These are phyloP conservation scores for Pungitius pungitius DNA, from an alignment of 2,113 vertebrate genomes.

Conservation along the genomic window DNA sequence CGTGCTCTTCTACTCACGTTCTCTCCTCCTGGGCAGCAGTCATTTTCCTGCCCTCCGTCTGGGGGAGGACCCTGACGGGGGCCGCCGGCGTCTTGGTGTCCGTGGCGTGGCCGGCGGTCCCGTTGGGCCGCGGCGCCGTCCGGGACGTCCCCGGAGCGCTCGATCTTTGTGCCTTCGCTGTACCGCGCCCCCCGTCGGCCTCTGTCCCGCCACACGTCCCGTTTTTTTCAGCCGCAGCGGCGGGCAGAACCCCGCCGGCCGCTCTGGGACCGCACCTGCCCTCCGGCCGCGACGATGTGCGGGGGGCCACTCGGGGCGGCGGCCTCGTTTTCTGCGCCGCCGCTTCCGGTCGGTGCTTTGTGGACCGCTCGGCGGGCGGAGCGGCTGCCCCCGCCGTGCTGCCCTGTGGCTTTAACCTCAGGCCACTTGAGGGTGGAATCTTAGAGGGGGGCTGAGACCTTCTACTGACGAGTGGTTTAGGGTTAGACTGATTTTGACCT, in stretches of 20 bases:
- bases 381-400: neutral
- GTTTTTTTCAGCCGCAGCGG: slow-evolving; percentile 27
- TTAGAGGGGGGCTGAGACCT: neutral
- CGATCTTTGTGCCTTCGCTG: slow-evolving; percentile 1
- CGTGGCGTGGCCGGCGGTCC: neutral
- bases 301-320: neutral
- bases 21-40: slow-evolving; percentile 77
- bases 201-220: neutral
- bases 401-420: slow-evolving; percentile 13
- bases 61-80: slow-evolving; percentile 24
- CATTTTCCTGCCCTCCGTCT: slow-evolving; percentile 55
- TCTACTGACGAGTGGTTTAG: slow-evolving; percentile 30
- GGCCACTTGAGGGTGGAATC: neutral
- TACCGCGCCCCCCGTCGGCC: neutral
- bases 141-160: slow-evolving; percentile 17
- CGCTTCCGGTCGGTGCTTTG: neutral
- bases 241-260: fast-evolving
- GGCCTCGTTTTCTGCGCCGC: neutral
- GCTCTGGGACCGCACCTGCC: slow-evolving; percentile 2
- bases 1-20: slow-evolving; percentile 75
- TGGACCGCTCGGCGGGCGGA: neutral
- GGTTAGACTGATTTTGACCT: neutral
- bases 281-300: fast-evolving
- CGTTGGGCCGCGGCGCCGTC: slow-evolving; percentile 37
- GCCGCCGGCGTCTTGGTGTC: slow-evolving; percentile 49